A percentile compares a stretch with the other conserved stretches of the same genome.
Evolutionary conservation across 2,888 invertebrate genomes (phyloP).

Genomic region (Ecdyonurus torrentis): DNA sequence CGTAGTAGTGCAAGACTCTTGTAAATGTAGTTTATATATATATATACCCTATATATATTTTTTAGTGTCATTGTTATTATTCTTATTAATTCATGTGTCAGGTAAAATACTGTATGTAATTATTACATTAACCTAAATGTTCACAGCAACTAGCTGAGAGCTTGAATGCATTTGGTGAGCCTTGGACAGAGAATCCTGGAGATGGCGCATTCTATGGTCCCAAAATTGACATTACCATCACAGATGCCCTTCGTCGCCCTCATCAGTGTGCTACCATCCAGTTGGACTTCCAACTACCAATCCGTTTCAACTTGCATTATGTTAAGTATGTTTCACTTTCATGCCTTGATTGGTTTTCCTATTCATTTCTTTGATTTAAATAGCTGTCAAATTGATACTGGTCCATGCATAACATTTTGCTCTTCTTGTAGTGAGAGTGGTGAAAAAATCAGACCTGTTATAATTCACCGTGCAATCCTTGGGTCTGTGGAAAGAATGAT

Average conservation of each 20-base stretch:
- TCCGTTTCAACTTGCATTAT: conserved; percentile 69
- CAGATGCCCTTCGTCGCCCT: conserved; percentile 74
- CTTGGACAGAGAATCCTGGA: conserved; percentile 82
- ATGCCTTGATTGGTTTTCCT: not conserved
- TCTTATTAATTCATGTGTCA: not conserved
- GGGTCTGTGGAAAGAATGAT: conserved; percentile 98
- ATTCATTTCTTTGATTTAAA: too few species aligned
- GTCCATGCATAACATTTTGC: not conserved
- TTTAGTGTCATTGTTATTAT: too few species aligned
- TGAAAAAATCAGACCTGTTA: conserved; percentile 86
- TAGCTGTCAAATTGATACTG: not conserved
- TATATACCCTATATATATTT: too few species aligned
- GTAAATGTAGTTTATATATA: too few species aligned
- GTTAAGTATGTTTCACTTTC: conserved; percentile 34
- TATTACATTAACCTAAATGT: too few species aligned
- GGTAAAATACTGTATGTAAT: not conserved
- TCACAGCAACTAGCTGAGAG: conserved; percentile 67
- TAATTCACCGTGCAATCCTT: conserved; percentile 92
- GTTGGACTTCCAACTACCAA: conserved; percentile 93
- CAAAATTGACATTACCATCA: conserved; percentile 95
- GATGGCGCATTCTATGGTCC: conserved; percentile 99
- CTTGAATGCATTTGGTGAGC: conserved; percentile 65
- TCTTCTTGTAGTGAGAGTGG: conserved; percentile 50
- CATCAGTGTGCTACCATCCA: conserved; percentile 98
- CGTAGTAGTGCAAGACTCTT: too few species aligned